Percentiles rank a stretch among this genome's conserved stretches.
phyloP scores from a whole-genome alignment of 2,113 vertebrate genomes.

The Fulica atra region DNA sequence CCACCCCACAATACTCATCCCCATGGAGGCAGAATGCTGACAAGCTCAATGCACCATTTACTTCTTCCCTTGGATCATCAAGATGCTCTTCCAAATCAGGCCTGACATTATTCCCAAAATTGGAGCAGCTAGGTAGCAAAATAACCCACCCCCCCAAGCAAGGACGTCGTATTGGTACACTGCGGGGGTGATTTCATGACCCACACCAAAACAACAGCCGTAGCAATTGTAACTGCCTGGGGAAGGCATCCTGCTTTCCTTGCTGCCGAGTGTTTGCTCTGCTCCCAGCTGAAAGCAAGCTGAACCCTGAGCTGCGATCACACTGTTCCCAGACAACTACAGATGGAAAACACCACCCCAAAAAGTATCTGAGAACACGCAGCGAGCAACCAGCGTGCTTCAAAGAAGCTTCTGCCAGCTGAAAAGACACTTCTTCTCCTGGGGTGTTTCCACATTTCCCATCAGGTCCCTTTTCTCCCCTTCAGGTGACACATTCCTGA shows the following conservation, averaged over 20 bases:
- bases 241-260: not conserved
- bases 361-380: not conserved
- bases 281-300: not conserved
- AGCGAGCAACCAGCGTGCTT: not conserved
- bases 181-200: not conserved
- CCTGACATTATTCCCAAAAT: not conserved
- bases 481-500: not conserved
- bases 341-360: not conserved
- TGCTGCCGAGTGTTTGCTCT: not conserved
- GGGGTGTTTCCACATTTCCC: not conserved
- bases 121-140: not conserved
- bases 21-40: too few species aligned
- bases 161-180: not conserved
- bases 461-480: not conserved
- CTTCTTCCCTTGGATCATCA: not conserved
- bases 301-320: not conserved
- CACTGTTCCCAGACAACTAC: not conserved
- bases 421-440: not conserved
- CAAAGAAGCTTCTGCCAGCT: not conserved
- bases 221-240: not conserved
- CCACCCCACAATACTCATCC: not conserved
- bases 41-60: not conserved
- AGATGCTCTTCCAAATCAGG: not conserved
- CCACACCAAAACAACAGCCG: not conserved
- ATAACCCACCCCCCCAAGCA: not conserved